Conservation (phyloP, 2,888 invertebrate species). For the Cyclophora albipunctata region DNA sequence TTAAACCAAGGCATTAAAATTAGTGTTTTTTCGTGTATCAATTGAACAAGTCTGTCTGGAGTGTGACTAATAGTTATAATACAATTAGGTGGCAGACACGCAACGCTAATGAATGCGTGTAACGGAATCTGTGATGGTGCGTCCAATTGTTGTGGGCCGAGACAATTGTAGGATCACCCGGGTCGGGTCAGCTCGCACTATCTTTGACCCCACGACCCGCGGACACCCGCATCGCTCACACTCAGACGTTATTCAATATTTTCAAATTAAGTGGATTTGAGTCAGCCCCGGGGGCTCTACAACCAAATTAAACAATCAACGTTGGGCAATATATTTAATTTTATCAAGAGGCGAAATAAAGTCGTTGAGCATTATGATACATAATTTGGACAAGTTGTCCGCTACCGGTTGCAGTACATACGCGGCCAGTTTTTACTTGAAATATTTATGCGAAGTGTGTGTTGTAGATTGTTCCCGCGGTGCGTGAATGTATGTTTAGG, state of each 20-base stretch:
- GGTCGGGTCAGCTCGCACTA: conserved; percentile 37
- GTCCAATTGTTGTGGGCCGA: conserved; percentile 33
- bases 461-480: conserved; percentile 31
- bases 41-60: no score
- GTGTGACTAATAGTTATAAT: no score
- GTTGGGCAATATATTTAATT: neutral
- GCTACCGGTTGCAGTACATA: no score
- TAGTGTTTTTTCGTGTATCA: no score
- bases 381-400: no score
- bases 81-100: no score
- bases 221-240: conserved; percentile 61
- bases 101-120: conserved; percentile 41
- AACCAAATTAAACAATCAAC: conserved; percentile 10
- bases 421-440: no score
- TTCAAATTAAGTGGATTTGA: conserved; percentile 44
- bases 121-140: conserved; percentile 36
- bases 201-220: conserved; percentile 50
- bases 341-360: no score
- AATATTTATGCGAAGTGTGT: conserved; percentile 10
- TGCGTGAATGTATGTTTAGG: conserved; percentile 54
- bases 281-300: conserved; percentile 30
- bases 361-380: no score
- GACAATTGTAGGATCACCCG: conserved; percentile 30
- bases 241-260: conserved; percentile 48
- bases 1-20: no score